phyloP scores from a whole-genome alignment of 2,797 vertebrate genomes.

The Champsocephalus esox region DNA sequence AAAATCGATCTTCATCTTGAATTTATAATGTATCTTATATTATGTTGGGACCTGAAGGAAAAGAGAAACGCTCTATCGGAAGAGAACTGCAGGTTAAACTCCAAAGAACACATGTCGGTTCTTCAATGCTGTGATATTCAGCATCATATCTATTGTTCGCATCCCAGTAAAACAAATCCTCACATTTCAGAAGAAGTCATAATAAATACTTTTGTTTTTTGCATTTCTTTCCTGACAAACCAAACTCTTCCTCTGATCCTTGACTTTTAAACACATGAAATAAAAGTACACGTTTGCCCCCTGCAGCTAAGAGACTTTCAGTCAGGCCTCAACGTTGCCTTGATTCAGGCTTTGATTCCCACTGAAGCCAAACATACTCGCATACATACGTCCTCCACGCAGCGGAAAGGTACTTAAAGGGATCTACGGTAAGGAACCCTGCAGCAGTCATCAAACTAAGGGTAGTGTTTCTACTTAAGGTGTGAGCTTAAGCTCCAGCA shows the following conservation, averaged over 20 bases:
- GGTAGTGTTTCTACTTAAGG: constrained; percentile 56
- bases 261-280: not conserved
- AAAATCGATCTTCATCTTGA: too few relatives aligned
- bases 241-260: not conserved
- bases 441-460: constrained; percentile 41
- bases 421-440: constrained; percentile 22
- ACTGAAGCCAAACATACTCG: constrained; percentile 40
- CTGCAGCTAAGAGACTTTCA: constrained; percentile 6
- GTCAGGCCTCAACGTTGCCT: not conserved
- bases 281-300: not conserved
- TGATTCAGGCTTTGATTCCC: constrained; percentile 12
- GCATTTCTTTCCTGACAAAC: not conserved
- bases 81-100: too few relatives aligned
- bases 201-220: not conserved
- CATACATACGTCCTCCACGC: constrained; percentile 5
- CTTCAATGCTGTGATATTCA: not conserved
- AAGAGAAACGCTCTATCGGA: too few relatives aligned
- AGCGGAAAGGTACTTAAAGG: constrained; percentile 28
- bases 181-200: too few relatives aligned
- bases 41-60: too few relatives aligned
- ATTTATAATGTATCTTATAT: too few relatives aligned
- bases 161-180: not conserved
- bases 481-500: constrained; percentile 59
- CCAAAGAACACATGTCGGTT: not conserved
- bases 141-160: not conserved